Evolutionary conservation across 2,888 invertebrate species (phyloP).

Genomic region (Spodoptera littoralis): DNA sequence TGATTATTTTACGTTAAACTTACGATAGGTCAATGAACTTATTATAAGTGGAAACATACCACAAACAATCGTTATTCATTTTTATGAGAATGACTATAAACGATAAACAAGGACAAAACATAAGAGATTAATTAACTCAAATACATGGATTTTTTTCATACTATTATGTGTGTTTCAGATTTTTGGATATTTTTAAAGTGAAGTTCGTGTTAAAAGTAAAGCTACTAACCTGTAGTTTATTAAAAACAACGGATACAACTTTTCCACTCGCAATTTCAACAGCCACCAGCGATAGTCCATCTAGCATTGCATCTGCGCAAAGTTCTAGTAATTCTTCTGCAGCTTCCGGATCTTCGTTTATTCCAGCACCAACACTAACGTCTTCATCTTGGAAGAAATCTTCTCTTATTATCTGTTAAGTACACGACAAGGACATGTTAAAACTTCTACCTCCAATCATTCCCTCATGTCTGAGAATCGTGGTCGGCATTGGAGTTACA

Average conservation of each 20-base stretch:
- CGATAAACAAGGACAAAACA: too few species aligned
- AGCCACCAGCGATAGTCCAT: slow-evolving; percentile 91
- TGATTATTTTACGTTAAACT: neutral
- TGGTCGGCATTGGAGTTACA: too few species aligned
- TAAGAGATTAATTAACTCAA: too few species aligned
- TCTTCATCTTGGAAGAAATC: slow-evolving; percentile 90
- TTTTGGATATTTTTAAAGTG: too few species aligned
- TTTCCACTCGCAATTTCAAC: slow-evolving; percentile 85
- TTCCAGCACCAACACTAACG: slow-evolving; percentile 87
- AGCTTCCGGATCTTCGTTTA: slow-evolving; percentile 87
- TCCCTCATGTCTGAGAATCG: too few species aligned
- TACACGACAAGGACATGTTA: too few species aligned
- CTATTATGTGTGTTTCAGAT: too few species aligned
- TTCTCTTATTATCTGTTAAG: slow-evolving; percentile 79
- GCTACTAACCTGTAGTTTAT: slow-evolving; percentile 90
- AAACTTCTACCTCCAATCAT: too few species aligned
- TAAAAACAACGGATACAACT: slow-evolving; percentile 90
- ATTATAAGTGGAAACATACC: neutral
- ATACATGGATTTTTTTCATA: too few species aligned
- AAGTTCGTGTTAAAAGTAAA: too few species aligned
- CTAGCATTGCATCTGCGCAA: slow-evolving; percentile 88
- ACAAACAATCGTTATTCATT: too few species aligned
- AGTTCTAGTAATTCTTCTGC: slow-evolving; percentile 89
- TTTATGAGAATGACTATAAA: too few species aligned
- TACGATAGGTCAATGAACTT: neutral